Percentiles rank a stretch among this genome's conserved stretches.
Evolutionary conservation across 2,113 vertebrate species (phyloP).

Genomic region (Oriolus oriolus): DNA sequence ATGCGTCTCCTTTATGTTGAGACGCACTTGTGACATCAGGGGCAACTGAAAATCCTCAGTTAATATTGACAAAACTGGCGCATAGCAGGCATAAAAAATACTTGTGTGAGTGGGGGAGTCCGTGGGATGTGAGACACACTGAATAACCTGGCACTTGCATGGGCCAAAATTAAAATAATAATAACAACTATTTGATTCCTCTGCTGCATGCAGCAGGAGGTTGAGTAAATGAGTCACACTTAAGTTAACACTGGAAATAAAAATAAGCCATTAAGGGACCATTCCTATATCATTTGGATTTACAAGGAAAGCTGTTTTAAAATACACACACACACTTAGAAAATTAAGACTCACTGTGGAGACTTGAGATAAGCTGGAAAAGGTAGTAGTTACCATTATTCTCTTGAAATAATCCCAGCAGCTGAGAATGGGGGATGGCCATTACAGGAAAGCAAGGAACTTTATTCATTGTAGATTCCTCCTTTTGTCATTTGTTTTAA

Average conservation of each 20-base stretch:
- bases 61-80: not conserved
- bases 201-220: not conserved
- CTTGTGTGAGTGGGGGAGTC: not conserved
- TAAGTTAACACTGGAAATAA: conserved; percentile 22
- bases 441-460: not conserved
- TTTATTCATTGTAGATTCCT: not conserved
- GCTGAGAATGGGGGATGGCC: not conserved
- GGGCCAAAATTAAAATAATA: not conserved
- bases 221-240: conserved; percentile 19
- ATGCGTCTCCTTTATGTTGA: not conserved
- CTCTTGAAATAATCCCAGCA: not conserved
- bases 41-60: not conserved
- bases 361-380: not conserved
- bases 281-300: not conserved
- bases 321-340: not conserved
- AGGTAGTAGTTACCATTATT: not conserved
- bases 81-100: not conserved
- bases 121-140: not conserved
- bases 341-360: not conserved
- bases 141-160: not conserved
- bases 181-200: not conserved
- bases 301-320: conserved; percentile 22
- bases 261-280: conserved; percentile 13
- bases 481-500: not conserved
- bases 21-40: not conserved